Conservation (phyloP, 2,797 vertebrate species). For the Tadarida brasiliensis region DNA sequence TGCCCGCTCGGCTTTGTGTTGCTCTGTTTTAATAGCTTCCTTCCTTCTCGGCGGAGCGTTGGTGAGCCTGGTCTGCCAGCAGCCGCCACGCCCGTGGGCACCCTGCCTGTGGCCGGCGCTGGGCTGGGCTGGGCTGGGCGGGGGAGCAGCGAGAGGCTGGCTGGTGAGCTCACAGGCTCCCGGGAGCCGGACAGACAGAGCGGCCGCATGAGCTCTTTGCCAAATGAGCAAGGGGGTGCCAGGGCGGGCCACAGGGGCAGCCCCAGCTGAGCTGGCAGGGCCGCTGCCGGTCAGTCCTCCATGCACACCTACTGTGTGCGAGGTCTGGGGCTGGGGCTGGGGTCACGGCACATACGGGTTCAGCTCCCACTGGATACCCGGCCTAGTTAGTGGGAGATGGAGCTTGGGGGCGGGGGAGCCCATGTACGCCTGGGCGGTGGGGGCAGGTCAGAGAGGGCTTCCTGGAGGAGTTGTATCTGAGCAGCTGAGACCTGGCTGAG, state of each 20-base stretch:
- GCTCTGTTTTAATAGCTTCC: neutral
- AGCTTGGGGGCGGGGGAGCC: fast-evolving
- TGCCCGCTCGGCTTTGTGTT: fast-evolving
- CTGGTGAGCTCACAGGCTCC: fast-evolving
- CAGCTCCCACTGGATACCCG: too few species aligned
- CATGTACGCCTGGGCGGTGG: fast-evolving
- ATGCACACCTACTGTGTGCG: fast-evolving
- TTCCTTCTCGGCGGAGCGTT: neutral
- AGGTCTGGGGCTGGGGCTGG: neutral
- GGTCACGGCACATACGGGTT: neutral
- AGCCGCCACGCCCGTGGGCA: neutral
- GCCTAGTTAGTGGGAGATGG: fast-evolving
- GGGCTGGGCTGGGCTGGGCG: neutral
- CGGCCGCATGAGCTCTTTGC: fast-evolving
- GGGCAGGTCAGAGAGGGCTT: neutral
- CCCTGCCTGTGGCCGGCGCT: neutral
- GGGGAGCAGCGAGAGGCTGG: neutral
- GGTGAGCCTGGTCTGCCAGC: neutral
- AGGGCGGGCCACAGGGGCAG: fast-evolving
- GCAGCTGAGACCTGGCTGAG: fast-evolving
- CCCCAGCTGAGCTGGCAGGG: fast-evolving
- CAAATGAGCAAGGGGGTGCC: fast-evolving
- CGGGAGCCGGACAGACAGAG: neutral
- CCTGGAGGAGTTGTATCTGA: neutral
- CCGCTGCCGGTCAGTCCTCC: fast-evolving